Base-by-base conservation (phyloP, 2,797 vertebrate genomes). In the Todus mexicanus region DNA sequence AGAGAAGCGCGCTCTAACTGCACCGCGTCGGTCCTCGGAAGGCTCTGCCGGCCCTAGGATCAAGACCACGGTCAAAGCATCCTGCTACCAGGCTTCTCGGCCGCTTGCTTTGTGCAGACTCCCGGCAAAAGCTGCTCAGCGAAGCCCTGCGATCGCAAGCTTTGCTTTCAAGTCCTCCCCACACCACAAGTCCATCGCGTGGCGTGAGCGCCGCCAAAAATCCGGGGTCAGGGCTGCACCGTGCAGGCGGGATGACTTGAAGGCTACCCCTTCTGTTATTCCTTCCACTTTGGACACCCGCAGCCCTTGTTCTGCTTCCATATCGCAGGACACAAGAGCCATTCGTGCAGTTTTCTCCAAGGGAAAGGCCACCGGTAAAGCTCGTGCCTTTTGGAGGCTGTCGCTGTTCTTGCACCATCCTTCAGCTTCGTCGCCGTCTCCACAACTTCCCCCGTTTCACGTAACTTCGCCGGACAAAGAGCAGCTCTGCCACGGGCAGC, bases 141-240 rank as follows among this genome's bases (percentile, higher is more conserved):
- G 72, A 33, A 73, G 40, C 1, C 1, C 66, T 45, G 38, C 1
- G 1, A 75, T 29, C 8, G 2, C 54, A n/a, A 42, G 22, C 38
- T 69, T 61, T 1, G 0, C 31, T 81, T 59, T 86, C 0, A 1
- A 42, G 21, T 50, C 43, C 54, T 70, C 5, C 78, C 60, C 1
- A 0, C 0, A 0, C 14, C 9, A 1, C 1, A 4, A n/a, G 27
- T 29, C 37, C 37, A 8, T 4, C 4, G 15, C 54, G 33, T 8
- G 53, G 43, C 8, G 60, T 0, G 0, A 69, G 54, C 0, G 3
- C 76, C 23, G 51, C 17, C 70, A 35, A 2, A 1, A 56, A 17
- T 5, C 48, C 1, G 0, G 22, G 27, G 13, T 15, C 2, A 6
- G 53, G 11, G 76, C 35, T 7, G 8, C 10, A 16, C 11, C 10